Evolutionary conservation across 2,113 vertebrate genomes (phyloP), one percentile per base, ranked within the genome.

Genomic region (Nothobranchius kuhntae): DNA sequence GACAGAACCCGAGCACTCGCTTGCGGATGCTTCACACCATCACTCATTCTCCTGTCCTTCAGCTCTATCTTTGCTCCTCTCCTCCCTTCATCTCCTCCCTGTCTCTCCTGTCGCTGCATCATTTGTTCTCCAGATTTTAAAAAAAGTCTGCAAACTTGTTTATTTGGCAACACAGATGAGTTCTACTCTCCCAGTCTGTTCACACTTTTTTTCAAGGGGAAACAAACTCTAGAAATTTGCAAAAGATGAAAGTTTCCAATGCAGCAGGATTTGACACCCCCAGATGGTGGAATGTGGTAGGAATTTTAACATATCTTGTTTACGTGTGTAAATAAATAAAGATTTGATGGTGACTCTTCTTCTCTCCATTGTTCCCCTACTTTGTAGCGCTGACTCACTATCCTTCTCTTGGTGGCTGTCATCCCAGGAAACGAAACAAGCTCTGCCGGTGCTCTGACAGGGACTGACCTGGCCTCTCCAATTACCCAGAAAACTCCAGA

Each of bases 401-500:
- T 60, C 62, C 26, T 60, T 58, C 53, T 26, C 24, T 59, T 13
- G 13, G 2, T 74, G 40, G 44, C 53, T 60, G 26, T 88, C 66
- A 53, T 58, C 57, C 54, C 53, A 21, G 24, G 74, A 69, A 56
- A 69, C 17, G 21, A 69, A 56, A 69, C 21, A 17, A 65, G 42
- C 17, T 36, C 50, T 74, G 76, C 65, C 17, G 65, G 50, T 13
- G 40, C 56, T 76, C 61, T 47, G 24, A 54, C 47, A 44, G 65
- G 45, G 55, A 80, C 68, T 72, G 53, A 72, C 55, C 57, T 14
- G 3, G 47, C 76, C 71, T 68, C 61, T 77, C 63, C 61, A 73
- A 75, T 86, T 88, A 84, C 78, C 71, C 45, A 76, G 62, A 82
- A 83, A 80, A 52, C 42, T 68, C 74, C 72, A 64, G 63, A 75